Conservation (phyloP, 92 coral and sea anemone genomes). For the Zoanthus gigantus region DNA sequence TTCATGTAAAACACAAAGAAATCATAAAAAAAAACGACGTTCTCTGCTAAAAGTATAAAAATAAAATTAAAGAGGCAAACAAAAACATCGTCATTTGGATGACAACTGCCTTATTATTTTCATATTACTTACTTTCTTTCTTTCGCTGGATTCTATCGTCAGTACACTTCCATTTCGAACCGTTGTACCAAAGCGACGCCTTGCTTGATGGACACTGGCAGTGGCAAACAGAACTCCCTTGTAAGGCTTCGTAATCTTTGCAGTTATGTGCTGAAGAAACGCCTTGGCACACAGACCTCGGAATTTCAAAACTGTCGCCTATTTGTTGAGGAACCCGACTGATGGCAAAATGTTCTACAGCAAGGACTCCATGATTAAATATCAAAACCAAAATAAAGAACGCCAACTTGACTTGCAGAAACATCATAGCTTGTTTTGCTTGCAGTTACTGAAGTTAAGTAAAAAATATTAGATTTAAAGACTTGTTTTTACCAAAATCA, state of each 20-base stretch:
- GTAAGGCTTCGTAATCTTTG: not conserved
- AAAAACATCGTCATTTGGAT: not conserved
- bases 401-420: not conserved
- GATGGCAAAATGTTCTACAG: not conserved
- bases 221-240: not conserved
- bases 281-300: not conserved
- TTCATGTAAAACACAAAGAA: too few species aligned
- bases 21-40: too few species aligned
- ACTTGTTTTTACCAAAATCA: not conserved
- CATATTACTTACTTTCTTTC: slow-evolving; percentile 37
- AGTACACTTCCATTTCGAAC: not conserved
- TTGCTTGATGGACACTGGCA: slow-evolving; percentile 17
- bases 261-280: slow-evolving; percentile 3
- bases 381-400: not conserved
- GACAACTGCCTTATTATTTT: not conserved
- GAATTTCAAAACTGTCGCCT: slow-evolving; percentile 25
- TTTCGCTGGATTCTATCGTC: not conserved
- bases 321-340: slow-evolving; percentile 1
- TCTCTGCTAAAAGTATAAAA: not conserved
- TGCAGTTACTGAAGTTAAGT: not conserved
- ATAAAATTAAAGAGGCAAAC: not conserved
- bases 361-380: not conserved
- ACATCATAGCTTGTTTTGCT: not conserved
- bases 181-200: slow-evolving; percentile 19
- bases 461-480: not conserved